Conservation (phyloP, 2,113 vertebrate species). For the Sialia sialis region DNA sequence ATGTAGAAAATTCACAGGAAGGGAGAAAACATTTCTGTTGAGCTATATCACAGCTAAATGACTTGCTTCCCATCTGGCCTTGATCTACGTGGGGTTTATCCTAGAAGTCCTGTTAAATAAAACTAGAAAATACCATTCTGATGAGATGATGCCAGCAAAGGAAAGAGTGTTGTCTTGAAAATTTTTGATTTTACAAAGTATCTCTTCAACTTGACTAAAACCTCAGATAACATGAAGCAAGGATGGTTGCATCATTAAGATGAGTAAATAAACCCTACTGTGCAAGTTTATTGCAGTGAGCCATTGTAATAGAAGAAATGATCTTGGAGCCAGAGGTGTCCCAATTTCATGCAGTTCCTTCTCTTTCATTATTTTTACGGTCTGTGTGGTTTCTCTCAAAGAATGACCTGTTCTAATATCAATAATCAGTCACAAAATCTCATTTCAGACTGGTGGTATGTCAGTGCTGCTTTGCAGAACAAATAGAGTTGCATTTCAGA, state of each 20-base stretch:
- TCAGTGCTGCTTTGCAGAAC: conserved; percentile 35
- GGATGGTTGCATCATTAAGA: not conserved
- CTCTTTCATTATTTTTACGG: not conserved
- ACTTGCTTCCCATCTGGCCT: not conserved
- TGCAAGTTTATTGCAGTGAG: not conserved
- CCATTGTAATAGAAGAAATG: conserved; percentile 9
- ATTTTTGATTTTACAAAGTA: not conserved
- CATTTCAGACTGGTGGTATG: conserved; percentile 46
- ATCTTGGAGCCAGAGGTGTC: conserved; percentile 21
- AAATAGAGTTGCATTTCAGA: conserved; percentile 29
- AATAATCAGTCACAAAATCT: conserved; percentile 44
- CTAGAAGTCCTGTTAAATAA: not conserved
- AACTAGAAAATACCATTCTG: not conserved
- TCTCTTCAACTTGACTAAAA: not conserved
- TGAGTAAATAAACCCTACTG: conserved; percentile 35
- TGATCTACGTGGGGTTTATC: not conserved
- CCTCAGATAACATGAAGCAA: not conserved
- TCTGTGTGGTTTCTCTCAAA: conserved; percentile 29
- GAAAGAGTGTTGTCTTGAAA: not conserved
- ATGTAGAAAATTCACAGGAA: conserved; percentile 2
- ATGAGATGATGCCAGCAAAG: not conserved
- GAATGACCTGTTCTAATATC: conserved; percentile 49
- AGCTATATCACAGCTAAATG: not conserved
- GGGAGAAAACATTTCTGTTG: not conserved
- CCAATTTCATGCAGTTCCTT: not conserved